phyloP scores from a whole-genome alignment of 2,113 vertebrate genomes.

The Sigmodon hispidus region DNA sequence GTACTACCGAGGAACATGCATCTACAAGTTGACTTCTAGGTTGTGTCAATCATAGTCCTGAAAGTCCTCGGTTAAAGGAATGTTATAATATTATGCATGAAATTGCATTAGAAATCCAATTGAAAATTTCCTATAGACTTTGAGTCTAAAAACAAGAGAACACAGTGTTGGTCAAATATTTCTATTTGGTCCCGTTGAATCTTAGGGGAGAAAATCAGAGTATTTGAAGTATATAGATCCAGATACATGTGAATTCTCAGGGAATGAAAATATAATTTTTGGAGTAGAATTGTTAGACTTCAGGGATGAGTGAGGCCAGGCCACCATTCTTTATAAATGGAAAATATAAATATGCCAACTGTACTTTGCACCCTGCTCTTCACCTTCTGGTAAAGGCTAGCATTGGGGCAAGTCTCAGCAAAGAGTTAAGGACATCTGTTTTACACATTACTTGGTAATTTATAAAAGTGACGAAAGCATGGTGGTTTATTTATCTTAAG shows the following conservation, averaged over 20 bases:
- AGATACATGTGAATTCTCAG: not conserved
- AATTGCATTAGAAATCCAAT: slow-evolving; percentile 3
- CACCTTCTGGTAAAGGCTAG: slow-evolving; percentile 38
- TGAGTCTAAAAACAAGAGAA: slow-evolving; percentile 31
- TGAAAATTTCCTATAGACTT: not conserved
- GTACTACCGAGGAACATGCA: not conserved
- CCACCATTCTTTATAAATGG: not conserved
- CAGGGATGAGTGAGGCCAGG: slow-evolving; percentile 1
- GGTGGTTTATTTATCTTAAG: slow-evolving; percentile 49
- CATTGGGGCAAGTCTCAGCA: slow-evolving; percentile 4
- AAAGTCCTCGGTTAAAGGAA: not conserved
- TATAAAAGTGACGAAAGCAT: slow-evolving; percentile 30
- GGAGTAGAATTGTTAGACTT: not conserved
- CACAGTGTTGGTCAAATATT: not conserved
- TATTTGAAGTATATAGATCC: slow-evolving; percentile 16
- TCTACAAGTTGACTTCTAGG: not conserved
- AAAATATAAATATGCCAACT: slow-evolving; percentile 21
- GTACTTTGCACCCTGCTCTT: not conserved
- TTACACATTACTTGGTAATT: slow-evolving; percentile 52
- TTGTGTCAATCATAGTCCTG: not conserved
- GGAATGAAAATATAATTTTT: not conserved
- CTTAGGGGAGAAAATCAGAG: not conserved
- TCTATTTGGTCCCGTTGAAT: not conserved
- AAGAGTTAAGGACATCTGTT: slow-evolving; percentile 29
- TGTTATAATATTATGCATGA: not conserved